Percentiles rank a stretch among this genome's conserved stretches.
These are phyloP conservation scores for Spinus olivaceus DNA, from an alignment of 2,797 vertebrate species.

Conservation along the genomic window DNA sequence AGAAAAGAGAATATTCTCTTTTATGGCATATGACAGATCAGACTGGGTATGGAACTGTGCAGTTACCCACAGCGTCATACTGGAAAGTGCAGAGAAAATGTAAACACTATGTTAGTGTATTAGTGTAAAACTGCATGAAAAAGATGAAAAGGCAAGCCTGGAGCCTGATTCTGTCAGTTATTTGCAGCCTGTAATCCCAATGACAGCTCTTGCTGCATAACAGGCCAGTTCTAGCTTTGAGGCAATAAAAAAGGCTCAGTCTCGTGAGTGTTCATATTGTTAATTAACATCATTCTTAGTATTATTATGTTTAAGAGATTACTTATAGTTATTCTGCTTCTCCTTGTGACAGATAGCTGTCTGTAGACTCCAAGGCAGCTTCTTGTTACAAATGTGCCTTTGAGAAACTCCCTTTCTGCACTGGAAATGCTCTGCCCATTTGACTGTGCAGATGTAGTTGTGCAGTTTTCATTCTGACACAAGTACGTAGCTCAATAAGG, in stretches of 20 bases:
- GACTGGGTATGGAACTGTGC: background rate
- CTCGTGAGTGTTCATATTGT: background rate
- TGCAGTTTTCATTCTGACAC: background rate
- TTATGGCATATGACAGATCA: background rate
- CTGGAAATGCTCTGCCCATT: background rate
- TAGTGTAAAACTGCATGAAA: background rate
- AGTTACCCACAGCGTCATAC: background rate
- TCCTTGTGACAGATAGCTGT: background rate
- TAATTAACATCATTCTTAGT: conserved; percentile 7
- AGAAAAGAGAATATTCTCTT: background rate
- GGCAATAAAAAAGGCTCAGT: background rate
- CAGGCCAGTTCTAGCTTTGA: conserved; percentile 12
- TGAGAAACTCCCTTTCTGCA: background rate
- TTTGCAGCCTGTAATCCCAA: conserved; percentile 38
- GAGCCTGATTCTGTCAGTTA: conserved; percentile 41
- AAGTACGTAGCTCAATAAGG: background rate
- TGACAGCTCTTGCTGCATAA: background rate
- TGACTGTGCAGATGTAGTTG: background rate
- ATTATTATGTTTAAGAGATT: conserved; percentile 20
- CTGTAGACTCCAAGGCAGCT: background rate
- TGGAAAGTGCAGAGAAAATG: background rate
- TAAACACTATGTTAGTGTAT: conserved; percentile 27
- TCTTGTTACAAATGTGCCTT: background rate
- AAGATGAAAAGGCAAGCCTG: conserved; percentile 24
- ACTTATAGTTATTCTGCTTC: background rate